These are phyloP conservation scores for Epinephelus malabaricus DNA, from an alignment of 2,797 vertebrate genomes.

Conservation along the genomic window DNA sequence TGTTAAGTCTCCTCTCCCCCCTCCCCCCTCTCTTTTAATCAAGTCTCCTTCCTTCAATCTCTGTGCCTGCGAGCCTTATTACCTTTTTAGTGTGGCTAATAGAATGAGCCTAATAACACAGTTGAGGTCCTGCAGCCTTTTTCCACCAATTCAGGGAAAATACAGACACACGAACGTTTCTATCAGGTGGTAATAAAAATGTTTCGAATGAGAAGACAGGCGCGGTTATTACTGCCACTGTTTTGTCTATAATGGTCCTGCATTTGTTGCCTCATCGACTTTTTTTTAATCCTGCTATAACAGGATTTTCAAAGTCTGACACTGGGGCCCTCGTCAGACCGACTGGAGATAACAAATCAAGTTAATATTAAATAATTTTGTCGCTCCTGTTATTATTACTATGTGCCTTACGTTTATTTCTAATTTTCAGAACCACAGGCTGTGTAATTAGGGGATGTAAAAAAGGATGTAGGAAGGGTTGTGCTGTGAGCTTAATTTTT, in stretches of 20 bases:
- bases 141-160: constrained; percentile 49
- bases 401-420: not conserved
- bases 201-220: constrained; percentile 4
- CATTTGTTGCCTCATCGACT: not conserved
- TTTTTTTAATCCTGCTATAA: not conserved
- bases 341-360: not conserved
- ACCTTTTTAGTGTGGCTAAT: constrained; percentile 75
- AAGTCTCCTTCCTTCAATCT: constrained; percentile 52
- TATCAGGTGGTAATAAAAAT: constrained; percentile 23
- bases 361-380: no score
- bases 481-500: no score
- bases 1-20: constrained; percentile 2
- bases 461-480: no score
- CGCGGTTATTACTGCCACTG: constrained; percentile 12
- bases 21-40: constrained; percentile 51
- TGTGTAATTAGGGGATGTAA: no score
- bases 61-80: constrained; percentile 64
- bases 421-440: not conserved
- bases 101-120: constrained; percentile 75
- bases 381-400: no score
- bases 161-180: constrained; percentile 14
- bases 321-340: not conserved
- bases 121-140: constrained; percentile 54
- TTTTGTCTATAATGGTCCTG: not conserved
- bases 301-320: not conserved